These are phyloP conservation scores for Thaumatotibia leucotreta DNA, from an alignment of 1,140 invertebrate genomes.

Conservation along the genomic window DNA sequence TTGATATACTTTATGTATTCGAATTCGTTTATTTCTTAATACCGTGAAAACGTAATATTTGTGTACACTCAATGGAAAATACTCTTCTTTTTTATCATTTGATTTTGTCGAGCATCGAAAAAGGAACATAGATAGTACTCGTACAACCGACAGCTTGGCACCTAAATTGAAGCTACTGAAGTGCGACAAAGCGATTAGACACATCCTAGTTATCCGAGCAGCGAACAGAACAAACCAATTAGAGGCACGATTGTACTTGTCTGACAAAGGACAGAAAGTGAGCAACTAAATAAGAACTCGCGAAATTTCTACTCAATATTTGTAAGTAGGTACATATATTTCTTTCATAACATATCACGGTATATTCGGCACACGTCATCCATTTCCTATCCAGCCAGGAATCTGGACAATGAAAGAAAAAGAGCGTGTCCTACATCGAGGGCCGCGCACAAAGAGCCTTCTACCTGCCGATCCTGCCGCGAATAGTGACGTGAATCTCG, in stretches of 20 bases:
- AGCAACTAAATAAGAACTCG: neutral
- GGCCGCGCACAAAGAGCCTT: conserved; percentile 39
- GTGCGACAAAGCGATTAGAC: neutral
- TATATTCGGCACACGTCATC: conserved; percentile 53
- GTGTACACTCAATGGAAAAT: conserved; percentile 24
- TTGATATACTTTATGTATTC: conserved; percentile 39
- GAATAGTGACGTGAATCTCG: conserved; percentile 34
- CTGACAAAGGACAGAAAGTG: neutral
- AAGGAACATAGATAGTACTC: neutral
- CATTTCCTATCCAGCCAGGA: conserved; percentile 49
- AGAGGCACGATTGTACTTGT: neutral
- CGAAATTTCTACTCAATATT: neutral
- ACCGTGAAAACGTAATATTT: conserved; percentile 9
- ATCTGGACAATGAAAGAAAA: conserved; percentile 55
- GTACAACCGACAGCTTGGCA: neutral
- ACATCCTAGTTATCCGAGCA: neutral
- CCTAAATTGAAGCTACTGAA: neutral
- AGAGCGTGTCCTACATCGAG: conserved; percentile 26
- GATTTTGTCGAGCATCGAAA: neutral
- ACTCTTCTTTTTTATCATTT: conserved; percentile 17
- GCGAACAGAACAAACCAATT: neutral
- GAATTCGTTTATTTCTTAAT: conserved; percentile 21
- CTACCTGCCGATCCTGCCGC: conserved; percentile 32
- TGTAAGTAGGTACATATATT: neutral
- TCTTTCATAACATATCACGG: conserved; percentile 20